These are phyloP conservation scores for Styela clava DNA, from an alignment of 23 tunicate species.

Conservation along the genomic window DNA sequence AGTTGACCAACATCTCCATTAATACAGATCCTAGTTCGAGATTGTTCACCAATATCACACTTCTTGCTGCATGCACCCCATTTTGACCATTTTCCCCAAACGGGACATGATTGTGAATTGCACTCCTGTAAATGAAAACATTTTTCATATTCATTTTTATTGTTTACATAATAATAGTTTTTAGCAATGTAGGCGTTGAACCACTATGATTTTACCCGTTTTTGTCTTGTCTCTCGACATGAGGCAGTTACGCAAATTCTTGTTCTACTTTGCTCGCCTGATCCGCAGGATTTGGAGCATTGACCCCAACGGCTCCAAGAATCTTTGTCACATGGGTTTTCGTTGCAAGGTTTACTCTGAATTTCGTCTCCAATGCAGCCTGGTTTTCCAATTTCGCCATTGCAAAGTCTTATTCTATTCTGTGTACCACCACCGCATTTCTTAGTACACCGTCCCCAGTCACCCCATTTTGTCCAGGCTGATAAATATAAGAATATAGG, in stretches of 20 bases:
- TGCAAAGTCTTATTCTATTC: constrained; percentile 23
- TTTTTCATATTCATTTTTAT: background rate
- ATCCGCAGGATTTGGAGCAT: constrained; percentile 26
- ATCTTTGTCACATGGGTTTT: background rate
- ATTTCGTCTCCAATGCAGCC: constrained; percentile 24
- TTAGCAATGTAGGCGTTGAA: background rate
- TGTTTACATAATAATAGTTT: background rate
- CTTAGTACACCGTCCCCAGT: constrained; percentile 18
- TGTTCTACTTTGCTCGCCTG: background rate
- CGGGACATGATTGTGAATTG: constrained; percentile 1
- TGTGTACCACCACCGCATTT: constrained; percentile 36
- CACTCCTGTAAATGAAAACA: background rate
- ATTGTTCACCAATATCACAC: constrained; percentile 34
- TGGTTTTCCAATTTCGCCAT: background rate
- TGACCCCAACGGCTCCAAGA: constrained; percentile 12
- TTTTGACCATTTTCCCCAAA: constrained; percentile 27
- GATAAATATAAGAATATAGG: background rate
- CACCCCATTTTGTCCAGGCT: constrained; percentile 40
- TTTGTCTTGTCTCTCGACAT: background rate
- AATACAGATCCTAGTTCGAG: background rate
- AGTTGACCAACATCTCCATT: background rate
- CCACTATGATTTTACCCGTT: background rate
- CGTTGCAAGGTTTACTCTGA: constrained; percentile 31
- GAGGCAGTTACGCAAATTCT: constrained; percentile 11
- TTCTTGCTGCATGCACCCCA: constrained; percentile 28